These are phyloP conservation scores for Bathynomus jamesi DNA, from an alignment of 1,140 invertebrate genomes.

Conservation along the genomic window DNA sequence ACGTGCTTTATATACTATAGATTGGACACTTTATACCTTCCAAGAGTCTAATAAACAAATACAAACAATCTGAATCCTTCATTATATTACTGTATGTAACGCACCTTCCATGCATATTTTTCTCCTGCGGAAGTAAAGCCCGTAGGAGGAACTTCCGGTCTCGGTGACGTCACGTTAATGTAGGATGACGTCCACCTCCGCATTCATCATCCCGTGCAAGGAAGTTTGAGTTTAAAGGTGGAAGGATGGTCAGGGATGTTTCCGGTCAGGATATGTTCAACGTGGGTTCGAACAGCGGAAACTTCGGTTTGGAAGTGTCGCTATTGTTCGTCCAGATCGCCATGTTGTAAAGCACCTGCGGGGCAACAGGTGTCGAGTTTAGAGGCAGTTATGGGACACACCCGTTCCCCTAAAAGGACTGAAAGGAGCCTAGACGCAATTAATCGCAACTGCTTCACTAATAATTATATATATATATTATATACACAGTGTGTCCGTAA, in stretches of 20 bases:
- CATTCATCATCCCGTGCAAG: constrained; percentile 69
- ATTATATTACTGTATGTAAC: too few species aligned
- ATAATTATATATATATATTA: too few species aligned
- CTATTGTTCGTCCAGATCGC: constrained; percentile 64
- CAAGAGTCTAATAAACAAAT: too few species aligned
- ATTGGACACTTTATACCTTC: too few species aligned
- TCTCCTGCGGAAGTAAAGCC: constrained; percentile 65
- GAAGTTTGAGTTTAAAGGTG: constrained; percentile 71
- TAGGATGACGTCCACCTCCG: constrained; percentile 75
- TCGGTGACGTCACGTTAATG: constrained; percentile 64
- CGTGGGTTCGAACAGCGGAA: background rate
- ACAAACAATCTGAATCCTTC: too few species aligned
- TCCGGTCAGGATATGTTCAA: constrained; percentile 73
- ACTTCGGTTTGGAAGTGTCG: constrained; percentile 17
- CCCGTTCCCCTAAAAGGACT: too few species aligned
- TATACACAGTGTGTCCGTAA: too few species aligned
- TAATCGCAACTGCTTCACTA: too few species aligned
- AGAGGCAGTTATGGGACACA: too few species aligned
- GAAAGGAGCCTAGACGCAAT: too few species aligned
- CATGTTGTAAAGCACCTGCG: constrained; percentile 70
- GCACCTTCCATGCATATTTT: constrained; percentile 69
- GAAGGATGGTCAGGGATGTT: constrained; percentile 65
- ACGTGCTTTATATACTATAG: too few species aligned
- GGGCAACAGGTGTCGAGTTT: too few species aligned
- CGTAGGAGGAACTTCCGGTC: constrained; percentile 50